Base-by-base conservation (phyloP, 2,888 invertebrate species). In the Chrysolina oricalcia region DNA sequence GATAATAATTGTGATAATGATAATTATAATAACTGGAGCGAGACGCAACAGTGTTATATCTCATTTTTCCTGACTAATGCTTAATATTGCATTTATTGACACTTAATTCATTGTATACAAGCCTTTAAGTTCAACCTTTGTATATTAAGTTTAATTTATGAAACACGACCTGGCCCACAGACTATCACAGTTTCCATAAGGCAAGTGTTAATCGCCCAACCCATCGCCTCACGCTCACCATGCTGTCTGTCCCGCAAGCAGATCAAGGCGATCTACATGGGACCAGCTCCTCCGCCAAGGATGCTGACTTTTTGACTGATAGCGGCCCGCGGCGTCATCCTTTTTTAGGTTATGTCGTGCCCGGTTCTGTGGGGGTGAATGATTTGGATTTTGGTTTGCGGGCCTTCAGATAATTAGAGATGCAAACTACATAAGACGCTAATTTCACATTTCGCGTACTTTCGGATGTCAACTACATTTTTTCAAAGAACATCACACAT, bases 261-360 rank as follows among this genome's bases (percentile, higher is more conserved):
- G 79, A 80, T 80, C 79, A 80, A 80, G 79, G 79, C 66, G 72
- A 80, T 76, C 79, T n/a, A 80, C 69, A 73, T 78, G 73, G 79
- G 79, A 77, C 77, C 76, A 74, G 78, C 73, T 75, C 77, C 77
- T 75, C 75, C 75, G 70, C 78, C 78, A 80, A 80, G 79, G 79
- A 77, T 79, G 74, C 56, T 68, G 71, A 35, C 59, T 59, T 59
- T 59, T 59, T 59, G 59, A 59, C 59, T 59, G 59, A 59, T 35
- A 59, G 21, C n/a, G 59, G 27, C 59, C 27, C n/a, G n/a, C 35
- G 59, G 59, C 35, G 15, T n/a, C 35, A 6, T 59, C 27, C 35
- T 15, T n/a, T 59, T 59, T 15, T 59, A 59, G 59, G 59, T 59
- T 59, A 35, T 10, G 13, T n/a, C 59, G 27, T 59, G 6, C 35